Conservation (phyloP, 2,113 vertebrate genomes). For the Planiliza haematocheilus region DNA sequence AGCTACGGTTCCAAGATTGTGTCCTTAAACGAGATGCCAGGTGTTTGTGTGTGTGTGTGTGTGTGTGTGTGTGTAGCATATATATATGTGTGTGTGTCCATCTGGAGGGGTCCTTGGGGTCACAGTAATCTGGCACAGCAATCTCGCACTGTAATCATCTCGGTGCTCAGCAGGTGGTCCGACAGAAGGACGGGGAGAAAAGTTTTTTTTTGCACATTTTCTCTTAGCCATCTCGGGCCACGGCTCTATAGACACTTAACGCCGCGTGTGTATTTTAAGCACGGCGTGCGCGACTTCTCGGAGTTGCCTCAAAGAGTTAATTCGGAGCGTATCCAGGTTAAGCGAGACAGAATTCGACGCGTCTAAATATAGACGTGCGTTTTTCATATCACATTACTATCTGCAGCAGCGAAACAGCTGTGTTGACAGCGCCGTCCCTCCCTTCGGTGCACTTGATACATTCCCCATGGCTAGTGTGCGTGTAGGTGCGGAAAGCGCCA, state of each 20-base stretch:
- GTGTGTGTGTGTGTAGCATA: slow-evolving; percentile 48
- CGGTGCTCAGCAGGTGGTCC: slow-evolving; percentile 75
- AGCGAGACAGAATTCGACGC: not conserved
- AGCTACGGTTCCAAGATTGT: slow-evolving; percentile 40
- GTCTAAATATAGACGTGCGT: slow-evolving; percentile 29
- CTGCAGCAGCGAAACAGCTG: slow-evolving; percentile 9
- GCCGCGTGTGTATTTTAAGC: not conserved
- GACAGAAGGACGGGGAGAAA: slow-evolving; percentile 70
- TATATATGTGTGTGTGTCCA: slow-evolving; percentile 62
- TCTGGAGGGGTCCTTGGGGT: slow-evolving; percentile 77
- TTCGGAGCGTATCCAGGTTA: slow-evolving; percentile 13
- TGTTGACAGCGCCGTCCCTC: slow-evolving; percentile 40
- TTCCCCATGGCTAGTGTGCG: slow-evolving; percentile 17
- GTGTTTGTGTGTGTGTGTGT: slow-evolving; percentile 54
- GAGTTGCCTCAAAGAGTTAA: not conserved
- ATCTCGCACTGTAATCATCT: slow-evolving; percentile 78
- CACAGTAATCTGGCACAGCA: slow-evolving; percentile 79
- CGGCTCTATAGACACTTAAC: slow-evolving; percentile 8
- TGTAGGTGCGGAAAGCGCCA: slow-evolving; percentile 29
- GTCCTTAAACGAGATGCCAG: slow-evolving; percentile 66
- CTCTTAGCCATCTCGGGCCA: slow-evolving; percentile 28
- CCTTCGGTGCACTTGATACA: slow-evolving; percentile 46
- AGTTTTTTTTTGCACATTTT: slow-evolving; percentile 68
- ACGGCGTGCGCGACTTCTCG: not conserved
- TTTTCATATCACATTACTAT: slow-evolving; percentile 41